A percentile compares a stretch with the other conserved stretches of the same genome.
Conservation (phyloP, 2,113 vertebrate genomes). For the Onychostoma macrolepis region DNA sequence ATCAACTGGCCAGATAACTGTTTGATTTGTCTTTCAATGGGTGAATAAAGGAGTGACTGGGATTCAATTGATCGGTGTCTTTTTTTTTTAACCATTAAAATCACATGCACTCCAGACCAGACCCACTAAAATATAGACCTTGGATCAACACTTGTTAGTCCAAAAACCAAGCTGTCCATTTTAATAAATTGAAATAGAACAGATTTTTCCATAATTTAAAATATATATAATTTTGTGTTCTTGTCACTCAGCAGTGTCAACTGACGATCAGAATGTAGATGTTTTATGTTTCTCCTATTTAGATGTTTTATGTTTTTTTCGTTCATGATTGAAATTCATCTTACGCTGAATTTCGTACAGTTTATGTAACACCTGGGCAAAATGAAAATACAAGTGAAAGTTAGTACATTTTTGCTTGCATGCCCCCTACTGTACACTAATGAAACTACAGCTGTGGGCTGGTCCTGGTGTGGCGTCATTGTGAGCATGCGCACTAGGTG, state of each 20-base stretch:
- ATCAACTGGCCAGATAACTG: slow-evolving; percentile 69
- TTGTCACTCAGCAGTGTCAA: background rate
- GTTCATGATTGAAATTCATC: background rate
- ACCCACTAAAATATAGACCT: background rate
- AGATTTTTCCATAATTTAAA: background rate
- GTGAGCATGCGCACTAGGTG: background rate
- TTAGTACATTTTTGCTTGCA: background rate
- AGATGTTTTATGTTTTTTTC: background rate
- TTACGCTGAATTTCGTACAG: background rate
- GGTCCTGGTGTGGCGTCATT: background rate
- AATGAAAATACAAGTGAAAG: background rate
- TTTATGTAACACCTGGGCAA: background rate
- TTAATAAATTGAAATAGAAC: background rate
- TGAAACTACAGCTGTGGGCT: background rate
- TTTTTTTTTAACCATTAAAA: slow-evolving; percentile 32
- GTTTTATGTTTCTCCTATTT: background rate
- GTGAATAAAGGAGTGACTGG: slow-evolving; percentile 62
- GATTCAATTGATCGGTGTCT: slow-evolving; percentile 54
- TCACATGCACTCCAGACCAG: background rate
- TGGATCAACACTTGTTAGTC: background rate
- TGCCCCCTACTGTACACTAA: background rate
- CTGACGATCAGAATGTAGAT: background rate
- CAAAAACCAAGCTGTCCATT: background rate
- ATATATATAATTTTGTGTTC: background rate
- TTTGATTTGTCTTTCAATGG: slow-evolving; percentile 68